phyloP scores from a whole-genome alignment of 2,113 vertebrate genomes.

The Hydrochoerus hydrochaeris region DNA sequence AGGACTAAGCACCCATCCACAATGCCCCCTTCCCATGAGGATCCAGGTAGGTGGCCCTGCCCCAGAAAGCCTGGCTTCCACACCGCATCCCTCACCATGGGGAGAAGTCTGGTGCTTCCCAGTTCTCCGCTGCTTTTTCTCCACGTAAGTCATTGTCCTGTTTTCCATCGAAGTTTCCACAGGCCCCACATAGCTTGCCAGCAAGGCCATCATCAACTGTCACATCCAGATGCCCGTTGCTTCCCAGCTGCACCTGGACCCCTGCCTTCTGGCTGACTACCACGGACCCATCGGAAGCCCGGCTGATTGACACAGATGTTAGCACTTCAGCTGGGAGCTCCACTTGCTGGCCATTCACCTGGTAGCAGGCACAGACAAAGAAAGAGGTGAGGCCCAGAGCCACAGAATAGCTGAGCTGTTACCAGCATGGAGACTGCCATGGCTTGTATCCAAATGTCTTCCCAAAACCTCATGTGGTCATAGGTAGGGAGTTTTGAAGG shows the following conservation, averaged over 20 bases:
- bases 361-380: neutral
- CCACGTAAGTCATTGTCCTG: conserved; percentile 75
- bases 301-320: conserved; percentile 77
- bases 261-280: conserved; percentile 78
- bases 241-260: conserved; percentile 81
- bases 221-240: conserved; percentile 77
- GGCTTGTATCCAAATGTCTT: neutral
- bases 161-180: conserved; percentile 84
- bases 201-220: neutral
- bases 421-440: neutral
- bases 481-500: neutral
- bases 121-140: conserved; percentile 38
- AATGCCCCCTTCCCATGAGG: neutral
- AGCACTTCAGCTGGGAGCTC: conserved; percentile 80
- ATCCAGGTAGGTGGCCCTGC: neutral
- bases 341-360: conserved; percentile 87
- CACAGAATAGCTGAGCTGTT: neutral
- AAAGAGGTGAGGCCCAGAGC: conserved; percentile 38
- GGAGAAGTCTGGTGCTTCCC: conserved; percentile 74
- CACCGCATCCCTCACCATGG: conserved; percentile 67
- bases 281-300: conserved; percentile 59
- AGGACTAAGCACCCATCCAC: neutral
- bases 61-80: neutral
- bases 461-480: neutral
- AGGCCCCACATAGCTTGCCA: conserved; percentile 79